Base-by-base conservation (phyloP, 1,140 invertebrate genomes). In the Stratiolaelaps scimitus region DNA sequence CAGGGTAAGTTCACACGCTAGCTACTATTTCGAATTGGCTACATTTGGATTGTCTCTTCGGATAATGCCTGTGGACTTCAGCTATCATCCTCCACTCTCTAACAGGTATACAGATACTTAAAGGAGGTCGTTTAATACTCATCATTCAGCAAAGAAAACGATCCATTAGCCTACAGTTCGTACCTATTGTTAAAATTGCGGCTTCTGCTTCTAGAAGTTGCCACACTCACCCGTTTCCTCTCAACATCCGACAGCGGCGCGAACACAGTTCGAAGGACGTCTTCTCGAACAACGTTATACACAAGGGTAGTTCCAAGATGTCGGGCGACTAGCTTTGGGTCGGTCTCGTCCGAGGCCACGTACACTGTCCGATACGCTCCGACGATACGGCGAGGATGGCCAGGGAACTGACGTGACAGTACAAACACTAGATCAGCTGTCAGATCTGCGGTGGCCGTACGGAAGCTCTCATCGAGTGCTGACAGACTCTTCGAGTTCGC, bases 401-500 rank as follows among this genome's bases (percentile, higher is more conserved):
- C 15, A 17, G 53, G 20, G 10, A 60, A 60, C 10, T 26, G 34
- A 29, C 23, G 26, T 20, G 53, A 60, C 2, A 60, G 20, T 6
- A 60, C 53, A 15, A 60, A 2, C 2, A 60, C 53, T 2, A 60
- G 26, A 26, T 60, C 53, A 6, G 53, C 53, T 34, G 53, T 60
- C 15, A 60, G 15, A 23, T 34, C 15, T 60, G 26, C 53, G 13
- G 34, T 17, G 26, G 34, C 17, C 15, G 53, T 60, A 19, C 34
- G 26, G 53, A 60, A 60, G 23, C 15, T 60, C 15, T 60, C 53
- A 60, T 60, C 53, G 4, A 60, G 53, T 29, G 53, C 26, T 2
- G 53, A 60, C 53, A 60, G 20, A 60, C 53, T 60, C 53, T 60
- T 60, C 15, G 53, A 60, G 10, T 60, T 60, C 53, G 34, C 6